Base-by-base conservation (phyloP, 2,797 vertebrate species). In the Dryobates pubescens region DNA sequence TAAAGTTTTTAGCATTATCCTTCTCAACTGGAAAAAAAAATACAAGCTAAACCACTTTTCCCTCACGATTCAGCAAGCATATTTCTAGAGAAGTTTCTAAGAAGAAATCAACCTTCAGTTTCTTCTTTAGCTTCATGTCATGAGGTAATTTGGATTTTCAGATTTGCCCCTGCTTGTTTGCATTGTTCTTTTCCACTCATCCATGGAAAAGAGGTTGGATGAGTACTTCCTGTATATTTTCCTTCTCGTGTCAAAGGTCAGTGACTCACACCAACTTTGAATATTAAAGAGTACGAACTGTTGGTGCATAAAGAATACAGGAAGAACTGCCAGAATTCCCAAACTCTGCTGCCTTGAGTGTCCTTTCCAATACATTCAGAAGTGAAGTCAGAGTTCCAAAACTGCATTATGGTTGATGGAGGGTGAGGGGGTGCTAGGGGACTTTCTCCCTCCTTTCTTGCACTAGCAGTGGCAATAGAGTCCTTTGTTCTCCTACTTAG, bases 141-240 rank as follows among this genome's bases (percentile, higher is more conserved):
- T 67, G 67, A 88, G 70, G 53, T 70, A 89, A 86, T 73, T 30
- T 5, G 63, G 76, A 86, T 64, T 93, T 94, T 87, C 59, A 87
- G 69, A 80, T 94, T 57, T 88, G 87, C 32, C 61, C 77, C 64
- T 89, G 82, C 89, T 86, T 92, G 89, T 79, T 67, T 84, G 82
- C 89, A 54, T 57, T 38, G 68, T 47, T 89, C 73, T 88, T 92
- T 82, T 79, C 70, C 82, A 86, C 54, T 74, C 71, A 82, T 27
- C 54, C 76, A 63, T 2, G 1, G 63, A 89, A 93, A 93, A 85
- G 12, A 82, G 91, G 92, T 73, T 85, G 78, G 80, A 15, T 57
- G 73, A 86, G 32, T 58, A 70, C 77, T 93, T 94, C 91, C 94
- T 45, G 3, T 65, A 23, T 4, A 30, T 51, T 81, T 70, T 88